Percentiles rank a stretch among this genome's conserved stretches.
Conservation (phyloP, 2,888 invertebrate species). For the Catocala sponsa region DNA sequence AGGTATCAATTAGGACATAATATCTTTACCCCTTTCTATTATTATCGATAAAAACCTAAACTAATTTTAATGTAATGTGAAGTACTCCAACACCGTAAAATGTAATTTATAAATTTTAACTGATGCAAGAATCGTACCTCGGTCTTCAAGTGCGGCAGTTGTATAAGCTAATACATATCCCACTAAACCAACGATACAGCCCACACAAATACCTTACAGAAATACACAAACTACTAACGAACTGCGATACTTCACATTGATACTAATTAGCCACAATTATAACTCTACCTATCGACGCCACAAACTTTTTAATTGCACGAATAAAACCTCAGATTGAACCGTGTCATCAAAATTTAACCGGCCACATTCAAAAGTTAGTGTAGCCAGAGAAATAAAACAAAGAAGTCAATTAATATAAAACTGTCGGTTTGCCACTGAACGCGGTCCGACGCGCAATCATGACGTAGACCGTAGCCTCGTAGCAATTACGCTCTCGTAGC, state of each 20-base stretch:
- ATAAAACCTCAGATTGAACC: constrained; percentile 58
- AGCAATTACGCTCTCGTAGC: constrained; percentile 72
- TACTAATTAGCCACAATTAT: constrained; percentile 29
- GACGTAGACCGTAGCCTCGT: constrained; percentile 61
- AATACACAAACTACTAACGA: not conserved
- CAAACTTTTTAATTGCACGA: constrained; percentile 60
- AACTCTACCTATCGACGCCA: constrained; percentile 30
- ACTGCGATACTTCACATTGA: constrained; percentile 19
- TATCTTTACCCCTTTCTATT: no score
- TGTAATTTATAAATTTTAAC: no score
- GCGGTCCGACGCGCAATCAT: constrained; percentile 59
- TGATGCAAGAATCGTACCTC: no score
- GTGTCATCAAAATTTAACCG: constrained; percentile 60
- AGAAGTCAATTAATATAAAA: constrained; percentile 72
- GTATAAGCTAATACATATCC: not conserved
- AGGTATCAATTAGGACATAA: no score
- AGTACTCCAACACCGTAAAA: no score
- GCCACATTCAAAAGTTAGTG: constrained; percentile 51
- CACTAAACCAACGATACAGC: no score
- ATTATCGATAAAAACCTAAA: no score
- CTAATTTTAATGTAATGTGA: no score
- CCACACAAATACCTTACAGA: no score
- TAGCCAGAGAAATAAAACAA: constrained; percentile 63
- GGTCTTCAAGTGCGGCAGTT: no score
- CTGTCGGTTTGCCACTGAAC: constrained; percentile 53